Percentiles rank a stretch among this genome's conserved stretches.
phyloP scores from a whole-genome alignment of 2,797 vertebrate genomes.

The Prunella strophiata region DNA sequence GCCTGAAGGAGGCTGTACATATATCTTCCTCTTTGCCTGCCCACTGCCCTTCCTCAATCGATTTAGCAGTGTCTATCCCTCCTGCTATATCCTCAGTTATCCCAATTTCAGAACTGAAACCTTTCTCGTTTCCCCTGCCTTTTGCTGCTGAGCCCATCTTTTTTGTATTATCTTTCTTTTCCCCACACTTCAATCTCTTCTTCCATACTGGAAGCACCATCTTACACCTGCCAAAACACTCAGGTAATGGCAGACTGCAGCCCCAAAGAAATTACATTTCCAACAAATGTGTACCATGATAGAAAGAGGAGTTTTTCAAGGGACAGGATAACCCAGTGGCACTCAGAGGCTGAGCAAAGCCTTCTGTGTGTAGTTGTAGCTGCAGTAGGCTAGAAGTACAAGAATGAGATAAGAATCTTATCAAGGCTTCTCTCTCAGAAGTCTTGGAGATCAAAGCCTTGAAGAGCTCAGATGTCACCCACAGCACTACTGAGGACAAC shows the following conservation, averaged over 20 bases:
- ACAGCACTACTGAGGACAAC: not conserved
- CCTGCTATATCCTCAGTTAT: not conserved
- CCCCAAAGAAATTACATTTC: not conserved
- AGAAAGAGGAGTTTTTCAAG: not conserved
- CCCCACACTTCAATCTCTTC: not conserved
- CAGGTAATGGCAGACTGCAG: not conserved
- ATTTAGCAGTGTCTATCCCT: not conserved
- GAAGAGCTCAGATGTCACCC: not conserved
- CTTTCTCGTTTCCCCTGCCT: not conserved
- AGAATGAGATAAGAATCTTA: not conserved
- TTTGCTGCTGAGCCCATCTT: not conserved
- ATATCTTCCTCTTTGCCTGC: not conserved
- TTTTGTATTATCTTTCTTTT: not conserved
- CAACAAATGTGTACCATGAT: fast-evolving
- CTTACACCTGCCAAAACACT: not conserved
- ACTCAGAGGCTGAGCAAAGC: not conserved
- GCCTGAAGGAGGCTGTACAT: not conserved
- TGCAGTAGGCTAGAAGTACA: not conserved
- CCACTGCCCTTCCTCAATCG: not conserved
- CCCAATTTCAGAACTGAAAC: not conserved
- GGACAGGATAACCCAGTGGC: not conserved
- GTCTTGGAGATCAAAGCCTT: not conserved
- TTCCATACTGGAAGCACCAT: not conserved
- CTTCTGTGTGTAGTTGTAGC: not conserved
- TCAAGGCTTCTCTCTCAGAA: not conserved